A percentile compares a stretch with the other conserved stretches of the same genome.
Evolutionary conservation across 1,140 invertebrate species (phyloP).

Genomic region (Calephelis nemesis): DNA sequence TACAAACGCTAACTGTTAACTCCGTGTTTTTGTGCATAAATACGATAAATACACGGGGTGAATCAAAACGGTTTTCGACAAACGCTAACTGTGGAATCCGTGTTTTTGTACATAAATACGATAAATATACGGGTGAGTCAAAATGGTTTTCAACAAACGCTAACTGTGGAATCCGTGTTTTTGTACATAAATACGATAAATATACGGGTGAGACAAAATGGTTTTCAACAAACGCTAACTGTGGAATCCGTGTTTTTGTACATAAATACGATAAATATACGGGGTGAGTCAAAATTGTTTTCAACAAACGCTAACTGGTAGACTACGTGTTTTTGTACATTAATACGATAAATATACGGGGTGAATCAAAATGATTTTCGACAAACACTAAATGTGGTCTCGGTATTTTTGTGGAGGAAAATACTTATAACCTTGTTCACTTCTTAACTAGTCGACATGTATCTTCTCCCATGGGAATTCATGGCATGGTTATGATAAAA

Average conservation of each 20-base stretch:
- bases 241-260: neutral
- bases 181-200: constrained; percentile 1
- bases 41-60: constrained; percentile 7
- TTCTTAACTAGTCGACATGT: no score
- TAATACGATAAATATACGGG: constrained; percentile 10
- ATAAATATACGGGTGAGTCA: neutral
- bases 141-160: neutral
- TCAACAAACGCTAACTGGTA: neutral
- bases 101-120: neutral
- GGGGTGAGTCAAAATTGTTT: neutral
- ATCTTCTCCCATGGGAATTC: no score
- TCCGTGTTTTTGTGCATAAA: neutral
- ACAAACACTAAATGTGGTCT: neutral
- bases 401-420: no score
- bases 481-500: no score
- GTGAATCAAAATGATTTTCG: neutral
- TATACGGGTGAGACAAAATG: constrained; percentile 1
- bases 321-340: neutral
- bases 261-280: constrained; percentile 11
- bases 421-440: no score
- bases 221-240: neutral
- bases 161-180: no score
- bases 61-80: neutral
- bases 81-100: neutral
- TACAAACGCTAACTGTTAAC: neutral